Evolutionary conservation across 2,888 invertebrate genomes (phyloP), one percentile per base, ranked within the genome.

Genomic region (Sepioteuthis lessoniana): DNA sequence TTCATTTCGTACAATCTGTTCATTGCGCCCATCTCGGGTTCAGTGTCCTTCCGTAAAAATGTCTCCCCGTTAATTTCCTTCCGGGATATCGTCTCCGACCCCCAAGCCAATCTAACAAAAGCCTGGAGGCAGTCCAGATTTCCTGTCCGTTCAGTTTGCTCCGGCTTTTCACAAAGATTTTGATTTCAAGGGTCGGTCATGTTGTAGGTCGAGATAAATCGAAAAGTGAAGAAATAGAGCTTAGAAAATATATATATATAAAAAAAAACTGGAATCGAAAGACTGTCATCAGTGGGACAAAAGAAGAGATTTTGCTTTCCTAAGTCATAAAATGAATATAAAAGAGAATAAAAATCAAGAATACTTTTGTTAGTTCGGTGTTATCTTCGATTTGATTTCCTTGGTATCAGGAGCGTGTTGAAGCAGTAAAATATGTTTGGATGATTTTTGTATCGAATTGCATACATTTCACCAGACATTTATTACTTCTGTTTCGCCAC

Each of bases 31-130:
- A 35, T 76, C n/a, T 76, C 76, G 76, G n/a, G 76, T 76, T n/a
- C 76, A 13, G n/a, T 76, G 76, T 76, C 76, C n/a, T 76, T 76
- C 76, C n/a, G 76, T 76, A 76, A 76, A n/a, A 76, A 76, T 76
- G 25, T n/a, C 76, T n/a, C n/a, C 76, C n/a, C n/a, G 76, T 76
- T 76, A 76, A 76, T 76, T 76, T 76, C 76, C n/a, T 55, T 55
- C 55, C 55, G 25, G 4, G 25, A 55, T 76, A n/a, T 76, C 76
- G n/a, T 1, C 35, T 76, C 76, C 76, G 76, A 76, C 76, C 76
- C n/a, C 76, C 16, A n/a, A 16, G 76, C n/a, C 19, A 76, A 35
- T 2, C 19, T n/a, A 76, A 76, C 76, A 76, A 76, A 76, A 35
- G n/a, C 76, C n/a, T 13, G 76, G 13, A 76, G 4, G n/a, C 16